Evolutionary conservation across 2,888 invertebrate species (phyloP), one percentile per base, ranked within the genome.

Genomic region (Himalopsyche kuldschensis): DNA sequence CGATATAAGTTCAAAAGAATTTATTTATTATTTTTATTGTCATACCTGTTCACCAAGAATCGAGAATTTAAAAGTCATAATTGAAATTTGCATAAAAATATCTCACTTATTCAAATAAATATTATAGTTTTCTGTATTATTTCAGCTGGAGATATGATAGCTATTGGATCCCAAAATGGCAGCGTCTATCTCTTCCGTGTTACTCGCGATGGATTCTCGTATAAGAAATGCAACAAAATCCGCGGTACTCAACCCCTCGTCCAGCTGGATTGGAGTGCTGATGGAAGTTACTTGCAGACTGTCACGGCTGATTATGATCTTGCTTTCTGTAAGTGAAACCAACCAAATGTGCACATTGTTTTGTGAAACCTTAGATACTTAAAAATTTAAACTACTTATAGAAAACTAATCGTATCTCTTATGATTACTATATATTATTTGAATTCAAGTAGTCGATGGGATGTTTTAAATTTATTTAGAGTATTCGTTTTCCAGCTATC

Each of bases 111-210:
- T 20, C 20, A 46, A 24, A 55, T 63, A n/a, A 80, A 78, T 41
- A 46, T 30, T 78, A 0, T 4, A 3, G 10, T 27, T 31, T 31
- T 1, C 35, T 30, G 75, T 78, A 80, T 15, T 17, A 20, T 86
- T 91, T 84, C 89, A 98, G 97, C 96, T 88, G 97, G 97, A 3
- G 96, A 96, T 88, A 93, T 95, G 88, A 93, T 98, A 82, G 97
- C 97, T 4, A 96, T 97, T 89, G 97, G 97, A 1, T 97, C 97
- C 0, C 97, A 97, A 90, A 98, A 98, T 88, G 97, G 97, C 47
- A 95, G 95, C 88, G 92, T 92, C 84, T 92, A 92, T 85, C 81
- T 86, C 24, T 98, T 97, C 91, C 93, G 96, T 80, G 96, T 97
- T 4, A 96, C 96, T 15, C 94, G 97, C 78, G 97, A 97, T 88